Percentiles rank a stretch among this genome's conserved stretches.
Conservation (phyloP, 2,797 vertebrate species). For the Sarcophilus harrisii region DNA sequence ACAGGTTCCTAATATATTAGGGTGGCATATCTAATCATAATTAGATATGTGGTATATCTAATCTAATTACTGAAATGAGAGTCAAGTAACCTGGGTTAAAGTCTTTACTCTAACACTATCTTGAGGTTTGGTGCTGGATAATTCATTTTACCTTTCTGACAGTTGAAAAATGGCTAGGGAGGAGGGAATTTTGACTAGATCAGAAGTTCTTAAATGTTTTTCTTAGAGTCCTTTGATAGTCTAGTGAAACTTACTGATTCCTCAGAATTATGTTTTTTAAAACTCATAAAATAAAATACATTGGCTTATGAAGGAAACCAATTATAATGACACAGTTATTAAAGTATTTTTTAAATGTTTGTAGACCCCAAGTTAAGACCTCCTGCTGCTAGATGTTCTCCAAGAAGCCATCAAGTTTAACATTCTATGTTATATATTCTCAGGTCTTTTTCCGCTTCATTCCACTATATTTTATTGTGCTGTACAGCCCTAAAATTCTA, state of each 20-base stretch:
- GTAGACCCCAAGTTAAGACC: not conserved
- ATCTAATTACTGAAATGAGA: not conserved
- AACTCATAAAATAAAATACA: not conserved
- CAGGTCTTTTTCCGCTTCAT: not conserved
- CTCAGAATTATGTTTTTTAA: not conserved
- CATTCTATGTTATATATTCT: not conserved
- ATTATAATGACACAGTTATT: not conserved
- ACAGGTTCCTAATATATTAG: not conserved
- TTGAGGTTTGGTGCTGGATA: not conserved
- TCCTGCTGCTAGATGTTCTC: not conserved
- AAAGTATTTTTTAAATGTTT: not conserved
- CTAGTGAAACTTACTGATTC: not conserved
- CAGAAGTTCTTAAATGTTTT: not conserved
- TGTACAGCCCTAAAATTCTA: not conserved
- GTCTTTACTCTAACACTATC: not conserved
- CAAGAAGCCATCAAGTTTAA: not conserved
- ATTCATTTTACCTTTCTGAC: not conserved
- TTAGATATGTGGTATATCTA: no score
- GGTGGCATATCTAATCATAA: not conserved
- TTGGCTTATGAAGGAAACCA: not conserved
- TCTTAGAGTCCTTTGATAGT: not conserved
- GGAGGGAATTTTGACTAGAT: not conserved
- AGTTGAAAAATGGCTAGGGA: not conserved
- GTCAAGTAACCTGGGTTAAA: not conserved
- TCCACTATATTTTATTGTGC: not conserved